Conservation (phyloP, 2,113 vertebrate species). For the Mesembrinibis cayennensis region DNA sequence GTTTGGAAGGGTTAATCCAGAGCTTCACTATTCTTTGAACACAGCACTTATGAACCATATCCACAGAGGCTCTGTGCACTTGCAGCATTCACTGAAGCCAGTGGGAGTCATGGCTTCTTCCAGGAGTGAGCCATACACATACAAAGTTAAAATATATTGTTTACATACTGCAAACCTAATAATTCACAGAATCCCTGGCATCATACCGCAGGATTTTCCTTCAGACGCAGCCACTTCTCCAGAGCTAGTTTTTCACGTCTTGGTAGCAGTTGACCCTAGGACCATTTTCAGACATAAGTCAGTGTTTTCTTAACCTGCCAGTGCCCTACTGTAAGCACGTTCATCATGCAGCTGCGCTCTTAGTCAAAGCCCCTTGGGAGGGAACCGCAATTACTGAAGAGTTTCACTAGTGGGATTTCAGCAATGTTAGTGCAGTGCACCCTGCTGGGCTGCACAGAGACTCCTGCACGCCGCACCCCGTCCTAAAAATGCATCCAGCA, state of each 20-base stretch:
- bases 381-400: background rate
- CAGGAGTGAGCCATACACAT: background rate
- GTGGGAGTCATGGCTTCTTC: background rate
- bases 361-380: background rate
- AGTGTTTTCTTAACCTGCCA: conserved; percentile 53
- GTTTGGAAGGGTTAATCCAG: conserved; percentile 7
- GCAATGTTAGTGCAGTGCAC: background rate
- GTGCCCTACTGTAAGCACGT: conserved; percentile 12
- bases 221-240: background rate
- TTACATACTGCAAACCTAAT: background rate
- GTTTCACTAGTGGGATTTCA: background rate
- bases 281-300: conserved; percentile 4
- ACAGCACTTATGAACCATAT: background rate
- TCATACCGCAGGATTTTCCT: background rate
- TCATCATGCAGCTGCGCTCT: background rate
- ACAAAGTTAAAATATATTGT: background rate
- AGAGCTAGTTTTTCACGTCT: background rate
- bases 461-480: background rate
- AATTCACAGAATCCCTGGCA: background rate
- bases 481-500: background rate
- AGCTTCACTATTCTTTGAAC: background rate
- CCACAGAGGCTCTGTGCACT: background rate
- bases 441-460: background rate
- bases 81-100: background rate
- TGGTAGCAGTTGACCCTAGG: conserved; percentile 47